Conservation (phyloP, 2,113 vertebrate genomes). For the Pelmatolapia mariae region DNA sequence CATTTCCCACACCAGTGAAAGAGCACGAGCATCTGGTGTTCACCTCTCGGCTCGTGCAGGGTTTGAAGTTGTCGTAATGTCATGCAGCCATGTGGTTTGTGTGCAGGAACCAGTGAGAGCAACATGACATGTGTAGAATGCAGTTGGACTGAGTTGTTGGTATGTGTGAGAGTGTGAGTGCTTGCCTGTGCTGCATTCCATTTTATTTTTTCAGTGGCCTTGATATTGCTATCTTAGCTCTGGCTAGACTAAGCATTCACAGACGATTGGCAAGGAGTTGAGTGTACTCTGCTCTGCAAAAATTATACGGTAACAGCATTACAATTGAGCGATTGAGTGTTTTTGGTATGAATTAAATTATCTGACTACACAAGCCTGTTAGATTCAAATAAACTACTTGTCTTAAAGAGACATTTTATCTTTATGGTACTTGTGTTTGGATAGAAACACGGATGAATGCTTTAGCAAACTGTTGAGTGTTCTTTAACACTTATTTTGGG, state of each 20-base stretch:
- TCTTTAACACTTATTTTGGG: not conserved
- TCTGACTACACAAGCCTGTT: not conserved
- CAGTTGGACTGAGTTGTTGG: not conserved
- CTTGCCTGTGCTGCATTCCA: not conserved
- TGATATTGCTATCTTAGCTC: not conserved
- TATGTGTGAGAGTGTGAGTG: not conserved
- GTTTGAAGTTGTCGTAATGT: conserved; percentile 42
- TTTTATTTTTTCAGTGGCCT: not conserved
- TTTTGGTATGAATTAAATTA: not conserved
- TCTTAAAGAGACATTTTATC: not conserved
- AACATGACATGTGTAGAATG: conserved; percentile 24
- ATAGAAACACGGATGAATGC: not conserved
- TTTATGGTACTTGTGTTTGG: not conserved
- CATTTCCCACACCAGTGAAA: conserved; percentile 47
- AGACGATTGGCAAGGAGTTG: not conserved
- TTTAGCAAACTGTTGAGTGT: not conserved
- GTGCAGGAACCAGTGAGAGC: conserved; percentile 22
- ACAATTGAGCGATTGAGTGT: not conserved
- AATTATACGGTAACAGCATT: not conserved
- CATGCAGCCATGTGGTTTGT: conserved; percentile 45
- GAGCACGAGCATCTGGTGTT: conserved; percentile 44
- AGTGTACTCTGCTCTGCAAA: not conserved
- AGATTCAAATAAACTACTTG: not conserved
- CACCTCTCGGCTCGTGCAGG: conserved; percentile 29
- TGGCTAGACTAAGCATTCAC: not conserved